phyloP scores from a whole-genome alignment of 1,140 invertebrate genomes.

The Panulirus ornatus region DNA sequence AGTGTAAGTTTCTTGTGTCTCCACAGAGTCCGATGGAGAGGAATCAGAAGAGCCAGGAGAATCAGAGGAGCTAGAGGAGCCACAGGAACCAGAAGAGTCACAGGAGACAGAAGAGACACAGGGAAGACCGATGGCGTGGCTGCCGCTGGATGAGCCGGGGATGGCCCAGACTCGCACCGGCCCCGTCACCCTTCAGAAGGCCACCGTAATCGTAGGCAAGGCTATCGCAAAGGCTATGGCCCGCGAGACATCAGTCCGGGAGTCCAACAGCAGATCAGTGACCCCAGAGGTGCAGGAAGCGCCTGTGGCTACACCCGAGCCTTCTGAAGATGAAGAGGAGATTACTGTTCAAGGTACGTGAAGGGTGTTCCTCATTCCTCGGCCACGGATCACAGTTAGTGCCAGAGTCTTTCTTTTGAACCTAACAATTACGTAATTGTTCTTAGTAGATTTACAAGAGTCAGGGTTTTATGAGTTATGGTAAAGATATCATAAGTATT shows the following conservation, averaged over 20 bases:
- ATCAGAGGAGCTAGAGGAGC: not conserved
- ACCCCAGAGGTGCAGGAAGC: slow-evolving; percentile 56
- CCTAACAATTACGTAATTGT: too few relatives aligned
- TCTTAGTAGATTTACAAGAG: too few relatives aligned
- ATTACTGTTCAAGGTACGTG: slow-evolving; percentile 11
- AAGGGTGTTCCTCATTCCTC: not conserved
- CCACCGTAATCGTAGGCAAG: slow-evolving; percentile 69
- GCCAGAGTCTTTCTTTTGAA: too few relatives aligned
- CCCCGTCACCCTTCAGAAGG: slow-evolving; percentile 72
- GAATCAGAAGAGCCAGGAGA: not conserved
- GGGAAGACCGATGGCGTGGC: not conserved
- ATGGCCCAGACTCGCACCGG: slow-evolving; percentile 63
- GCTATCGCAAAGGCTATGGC: slow-evolving; percentile 75
- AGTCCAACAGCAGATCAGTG: slow-evolving; percentile 45
- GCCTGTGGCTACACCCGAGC: slow-evolving; percentile 44
- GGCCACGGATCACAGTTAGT: too few relatives aligned
- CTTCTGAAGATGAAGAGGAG: slow-evolving; percentile 61
- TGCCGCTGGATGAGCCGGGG: slow-evolving; percentile 19
- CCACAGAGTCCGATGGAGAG: slow-evolving; percentile 28
- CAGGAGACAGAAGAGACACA: not conserved
- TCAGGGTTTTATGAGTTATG: too few relatives aligned
- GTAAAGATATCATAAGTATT: too few relatives aligned
- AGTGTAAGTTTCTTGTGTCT: not conserved
- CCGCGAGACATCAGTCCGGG: slow-evolving; percentile 64
- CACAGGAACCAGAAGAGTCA: not conserved